Evolutionary conservation across 1,140 invertebrate species (phyloP).

Genomic region (Hestina assimilis): DNA sequence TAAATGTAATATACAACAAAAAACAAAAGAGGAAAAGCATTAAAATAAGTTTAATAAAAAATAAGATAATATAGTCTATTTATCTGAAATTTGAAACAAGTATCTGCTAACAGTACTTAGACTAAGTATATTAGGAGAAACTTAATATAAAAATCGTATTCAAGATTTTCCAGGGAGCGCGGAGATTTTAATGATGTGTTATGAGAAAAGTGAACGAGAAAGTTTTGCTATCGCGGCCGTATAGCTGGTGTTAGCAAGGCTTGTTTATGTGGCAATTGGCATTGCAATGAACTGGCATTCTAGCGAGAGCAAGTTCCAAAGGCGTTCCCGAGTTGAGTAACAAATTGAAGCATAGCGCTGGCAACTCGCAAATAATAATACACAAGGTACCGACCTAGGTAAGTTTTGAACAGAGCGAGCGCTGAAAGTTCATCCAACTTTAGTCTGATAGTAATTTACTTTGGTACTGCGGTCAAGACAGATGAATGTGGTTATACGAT

Average conservation of each 20-base stretch:
- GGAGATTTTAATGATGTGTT: conserved; percentile 29
- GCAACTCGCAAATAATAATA: conserved; percentile 69
- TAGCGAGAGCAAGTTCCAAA: conserved; percentile 51
- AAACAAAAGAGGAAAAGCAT: too few relatives aligned
- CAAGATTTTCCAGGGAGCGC: conserved; percentile 13
- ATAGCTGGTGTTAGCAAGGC: conserved; percentile 44
- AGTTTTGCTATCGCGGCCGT: conserved; percentile 52
- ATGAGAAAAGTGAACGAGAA: conserved; percentile 44
- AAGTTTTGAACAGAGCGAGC: conserved; percentile 39
- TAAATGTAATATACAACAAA: too few relatives aligned
- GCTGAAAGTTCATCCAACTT: conserved; percentile 53
- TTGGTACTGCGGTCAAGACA: conserved; percentile 48
- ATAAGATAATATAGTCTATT: too few relatives aligned
- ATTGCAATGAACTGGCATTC: conserved; percentile 51
- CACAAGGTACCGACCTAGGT: conserved; percentile 47
- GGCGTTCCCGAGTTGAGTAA: conserved; percentile 47
- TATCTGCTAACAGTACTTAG: too few relatives aligned
- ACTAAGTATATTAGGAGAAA: conserved; percentile 2
- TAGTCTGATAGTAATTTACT: conserved; percentile 50
- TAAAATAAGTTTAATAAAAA: too few relatives aligned
- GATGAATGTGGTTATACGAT: conserved; percentile 19
- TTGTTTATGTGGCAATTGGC: conserved; percentile 70
- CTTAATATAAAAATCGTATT: conserved; percentile 13
- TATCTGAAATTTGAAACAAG: too few relatives aligned
- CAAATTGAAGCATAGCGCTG: conserved; percentile 57